Evolutionary conservation across 2,888 invertebrate genomes (phyloP), one percentile per base, ranked within the genome.

Genomic region (Meloe dianella): DNA sequence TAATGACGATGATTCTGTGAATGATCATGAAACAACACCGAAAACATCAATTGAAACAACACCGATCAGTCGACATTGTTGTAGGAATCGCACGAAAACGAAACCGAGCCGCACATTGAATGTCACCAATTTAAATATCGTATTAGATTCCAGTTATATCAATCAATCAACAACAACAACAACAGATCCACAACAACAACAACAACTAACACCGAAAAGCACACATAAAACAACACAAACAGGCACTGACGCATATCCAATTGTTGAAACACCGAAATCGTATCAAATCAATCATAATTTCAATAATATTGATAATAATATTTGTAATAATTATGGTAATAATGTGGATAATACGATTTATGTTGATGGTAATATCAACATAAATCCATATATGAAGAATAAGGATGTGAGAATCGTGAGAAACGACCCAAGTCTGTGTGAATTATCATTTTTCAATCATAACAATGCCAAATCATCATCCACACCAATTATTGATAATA

Each of bases 391-490:
- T 65, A 35, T 75, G 59, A 77, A 73, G 24, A 73, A 71, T 61
- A 41, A 51, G 10, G 70, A 75, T 10, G 61, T 71, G 20, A 71
- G 72, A 58, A 65, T 61, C 7, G 20, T 57, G 0, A 58, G 41
- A 47, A 74, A 70, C 38, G 74, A 74, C 35, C 67, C 70, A n/a
- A 78, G 70, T 66, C 69, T 68, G 47, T 76, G 73, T 8, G 80
- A 80, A 62, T 60, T 73, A 17, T 78, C 80, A 5, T 79, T 80
- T 69, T 81, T 80, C 0, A 76, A 78, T 27, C 70, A 79, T 57
- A 77, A 75, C 57, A 72, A 75, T 32, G 68, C 71, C 1, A 77
- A 79, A 57, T 70, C 74, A 0, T 75, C 79, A 10, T 79, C 79
- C n/a, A 81, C 80, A 0, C 80, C 81, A 0, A 77, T 80, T 10